A percentile compares a stretch with the other conserved stretches of the same genome.
Conservation (phyloP, 2,797 vertebrate genomes). For the Eremophila alpestris region DNA sequence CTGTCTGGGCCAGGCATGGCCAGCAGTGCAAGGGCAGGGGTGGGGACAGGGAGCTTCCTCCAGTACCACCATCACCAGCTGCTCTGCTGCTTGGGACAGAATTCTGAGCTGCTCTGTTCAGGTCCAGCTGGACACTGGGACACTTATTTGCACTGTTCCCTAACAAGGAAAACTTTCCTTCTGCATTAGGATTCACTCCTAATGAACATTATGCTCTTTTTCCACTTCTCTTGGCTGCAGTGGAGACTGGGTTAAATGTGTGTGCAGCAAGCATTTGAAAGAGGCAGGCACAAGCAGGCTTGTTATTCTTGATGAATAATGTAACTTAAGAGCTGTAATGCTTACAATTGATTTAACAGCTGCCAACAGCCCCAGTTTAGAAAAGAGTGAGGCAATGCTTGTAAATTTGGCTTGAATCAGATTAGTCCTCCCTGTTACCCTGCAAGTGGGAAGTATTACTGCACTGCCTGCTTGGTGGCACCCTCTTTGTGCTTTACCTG, state of each 20-base stretch:
- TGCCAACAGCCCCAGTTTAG: neutral
- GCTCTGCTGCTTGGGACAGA: neutral
- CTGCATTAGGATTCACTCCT: neutral
- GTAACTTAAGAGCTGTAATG: neutral
- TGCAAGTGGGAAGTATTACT: neutral
- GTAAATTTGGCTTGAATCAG: neutral
- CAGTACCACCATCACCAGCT: neutral
- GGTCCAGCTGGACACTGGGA: neutral
- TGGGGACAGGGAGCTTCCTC: neutral
- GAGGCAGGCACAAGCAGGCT: neutral
- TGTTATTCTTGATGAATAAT: constrained; percentile 22
- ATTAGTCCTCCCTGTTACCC: neutral
- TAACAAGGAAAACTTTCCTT: neutral
- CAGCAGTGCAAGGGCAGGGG: neutral
- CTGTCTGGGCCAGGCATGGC: neutral
- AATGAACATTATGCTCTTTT: neutral
- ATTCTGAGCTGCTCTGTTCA: neutral
- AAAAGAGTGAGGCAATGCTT: constrained; percentile 4
- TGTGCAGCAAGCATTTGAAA: neutral
- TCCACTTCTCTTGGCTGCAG: neutral
- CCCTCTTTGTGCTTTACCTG: neutral
- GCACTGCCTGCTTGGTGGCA: neutral
- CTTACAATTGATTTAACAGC: constrained; percentile 11
- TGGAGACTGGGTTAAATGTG: neutral
- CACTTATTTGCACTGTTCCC: neutral